Base-by-base conservation (phyloP, 2,888 invertebrate species). In the Phragmatobia fuliginosa region DNA sequence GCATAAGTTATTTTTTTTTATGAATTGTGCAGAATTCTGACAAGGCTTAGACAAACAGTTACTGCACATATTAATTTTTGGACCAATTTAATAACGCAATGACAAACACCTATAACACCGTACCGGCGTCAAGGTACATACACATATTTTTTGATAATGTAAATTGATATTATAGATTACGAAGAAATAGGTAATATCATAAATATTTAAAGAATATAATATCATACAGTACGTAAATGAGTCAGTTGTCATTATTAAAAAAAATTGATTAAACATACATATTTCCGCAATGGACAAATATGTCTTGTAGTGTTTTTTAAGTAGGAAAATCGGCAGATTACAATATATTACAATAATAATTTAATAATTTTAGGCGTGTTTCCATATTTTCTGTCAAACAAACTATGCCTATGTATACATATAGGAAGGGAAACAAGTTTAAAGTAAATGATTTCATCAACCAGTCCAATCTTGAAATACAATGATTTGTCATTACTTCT, bases 401-500 rank as follows among this genome's bases (percentile, higher is more conserved):
- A 33, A 38, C 32, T 58, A 58, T 31, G 31, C n/a, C 38, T 56
- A 38, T n/a, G 45, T 49, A 5, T 49, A 49, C 3, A 49, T 52
- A 31, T 56, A 68, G 62, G 62, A 56, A 62, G 31, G 36, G 32
- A 33, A 62, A 56, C 62, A n/a, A 41, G 31, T 56, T 45, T 68
- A 41, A 32, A 62, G 41, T 11, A 32, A 56, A 49, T 41, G 58
- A 31, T 16, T 56, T 58, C 41, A 38, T 62, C 28, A 41, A 56
- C n/a, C n/a, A 49, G 3, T 21, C 45, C 36, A 62, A 45, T 66
- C 52, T 68, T 58, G 33, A 41, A 49, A 45, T 59, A 45, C 21
- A 45, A 45, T 49, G 59, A 68, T 68, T 68, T 59, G 45, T 59
- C 25, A 63, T 58, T 14, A 56, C 65, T 59, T 59, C 32, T 59